phyloP scores from a whole-genome alignment of 2,888 invertebrate species.

The Liodrosophila aerea region DNA sequence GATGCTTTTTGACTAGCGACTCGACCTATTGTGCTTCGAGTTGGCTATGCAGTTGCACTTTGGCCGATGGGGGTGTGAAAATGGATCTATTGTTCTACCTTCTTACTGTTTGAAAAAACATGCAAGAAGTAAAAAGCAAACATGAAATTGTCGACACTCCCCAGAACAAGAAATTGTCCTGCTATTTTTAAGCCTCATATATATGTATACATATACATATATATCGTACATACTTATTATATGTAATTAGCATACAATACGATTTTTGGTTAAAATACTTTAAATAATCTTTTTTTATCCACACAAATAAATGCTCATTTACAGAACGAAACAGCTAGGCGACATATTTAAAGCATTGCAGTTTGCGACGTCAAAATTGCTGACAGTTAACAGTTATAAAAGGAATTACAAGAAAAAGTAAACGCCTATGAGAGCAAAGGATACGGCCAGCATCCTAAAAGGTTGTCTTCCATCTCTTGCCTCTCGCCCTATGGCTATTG shows the following conservation, averaged over 20 bases:
- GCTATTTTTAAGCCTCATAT: no score
- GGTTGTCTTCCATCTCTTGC: neutral
- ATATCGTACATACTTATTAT: no score
- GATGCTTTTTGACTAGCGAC: slow-evolving; percentile 74
- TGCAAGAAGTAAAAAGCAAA: slow-evolving; percentile 47
- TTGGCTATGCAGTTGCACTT: slow-evolving; percentile 59
- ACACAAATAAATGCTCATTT: no score
- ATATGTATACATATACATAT: no score
- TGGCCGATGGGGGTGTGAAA: slow-evolving; percentile 53
- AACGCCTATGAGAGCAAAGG: slow-evolving; percentile 34
- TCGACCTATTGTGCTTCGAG: slow-evolving; percentile 45
- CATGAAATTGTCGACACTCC: slow-evolving; percentile 50
- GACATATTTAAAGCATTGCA: no score
- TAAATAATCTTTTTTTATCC: no score
- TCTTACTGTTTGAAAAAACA: slow-evolving; percentile 39
- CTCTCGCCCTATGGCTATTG: neutral
- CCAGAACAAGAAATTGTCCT: neutral
- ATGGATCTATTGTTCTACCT: slow-evolving; percentile 68
- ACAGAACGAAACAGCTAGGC: no score
- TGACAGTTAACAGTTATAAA: slow-evolving; percentile 60
- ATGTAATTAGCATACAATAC: no score
- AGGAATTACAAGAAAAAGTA: slow-evolving; percentile 42
- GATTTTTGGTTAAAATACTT: no score
- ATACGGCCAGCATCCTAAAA: slow-evolving; percentile 39
- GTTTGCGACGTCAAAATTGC: no score